Base-by-base conservation (phyloP, 2,797 vertebrate genomes). In the Cheirogaleus major region DNA sequence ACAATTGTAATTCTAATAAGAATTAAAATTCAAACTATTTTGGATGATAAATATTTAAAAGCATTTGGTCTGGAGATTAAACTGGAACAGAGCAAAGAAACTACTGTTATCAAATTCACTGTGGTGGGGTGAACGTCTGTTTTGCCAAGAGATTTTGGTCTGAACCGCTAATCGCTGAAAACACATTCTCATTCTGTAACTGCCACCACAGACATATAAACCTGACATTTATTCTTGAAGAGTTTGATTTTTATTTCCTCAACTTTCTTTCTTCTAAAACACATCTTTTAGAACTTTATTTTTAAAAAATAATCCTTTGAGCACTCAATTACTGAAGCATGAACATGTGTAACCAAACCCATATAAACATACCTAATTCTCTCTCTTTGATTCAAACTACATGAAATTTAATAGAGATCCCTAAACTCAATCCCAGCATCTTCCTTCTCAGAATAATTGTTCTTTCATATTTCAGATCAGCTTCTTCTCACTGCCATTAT, bases 21-120 rank as follows among this genome's bases (percentile, higher is more conserved):
- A 97, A 97, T 97, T 95, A 92, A 96, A 95, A 97, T 96, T 97
- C 96, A 95, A 95, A 76, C 80, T 80, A 96, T 85, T 97, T 95
- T 91, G 82, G 89, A 78, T 96, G 91, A 96, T 96, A 96, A 97
- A 97, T 97, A 98, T 97, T 97, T 98, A 97, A 96, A 97, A 96
- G 79, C 93, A 84, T 95, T 97, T 93, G 88, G 91, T 89, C 91
- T 97, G 72, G 90, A 97, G 97, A 98, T 94, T 93, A 96, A 96
- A 91, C 73, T 93, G 86, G 87, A 97, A 96, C 80, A 95, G 85
- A 96, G 86, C 95, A 97, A 89, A 91, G 95, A 96, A 95, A 87
- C 41, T 20, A 86, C 27, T 23, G 41, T 85, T 93, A 93, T 78
- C 85, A 87, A 97, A 97, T n/a, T 78, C 95, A 59, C 93, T 22